Conservation (phyloP, 2,797 vertebrate species). For the Molossus molossus region DNA sequence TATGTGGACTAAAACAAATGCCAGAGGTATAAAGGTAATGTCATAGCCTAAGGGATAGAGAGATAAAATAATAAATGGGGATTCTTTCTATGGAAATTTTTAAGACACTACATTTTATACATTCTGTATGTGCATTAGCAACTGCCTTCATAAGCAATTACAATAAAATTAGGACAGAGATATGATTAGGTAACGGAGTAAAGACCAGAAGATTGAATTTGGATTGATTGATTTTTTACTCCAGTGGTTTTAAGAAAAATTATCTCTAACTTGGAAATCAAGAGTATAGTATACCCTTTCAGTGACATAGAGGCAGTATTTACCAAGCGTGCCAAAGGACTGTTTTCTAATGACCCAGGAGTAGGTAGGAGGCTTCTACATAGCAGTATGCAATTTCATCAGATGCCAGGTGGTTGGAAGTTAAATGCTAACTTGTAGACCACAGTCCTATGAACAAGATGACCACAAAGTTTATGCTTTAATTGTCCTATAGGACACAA, state of each 20-base stretch:
- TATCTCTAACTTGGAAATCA: constrained; percentile 35
- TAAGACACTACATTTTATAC: neutral
- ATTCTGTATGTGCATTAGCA: neutral
- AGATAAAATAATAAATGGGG: constrained; percentile 18
- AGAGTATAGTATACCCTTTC: neutral
- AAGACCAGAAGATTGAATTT: constrained; percentile 49
- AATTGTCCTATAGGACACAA: neutral
- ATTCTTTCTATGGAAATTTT: constrained; percentile 32
- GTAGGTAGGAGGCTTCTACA: neutral
- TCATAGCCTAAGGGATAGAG: neutral
- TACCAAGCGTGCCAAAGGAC: neutral
- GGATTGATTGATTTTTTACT: neutral
- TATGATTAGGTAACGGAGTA: neutral
- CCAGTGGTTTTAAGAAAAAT: neutral
- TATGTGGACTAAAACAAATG: constrained; percentile 15
- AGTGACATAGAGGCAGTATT: neutral
- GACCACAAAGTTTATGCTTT: neutral
- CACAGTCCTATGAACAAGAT: neutral
- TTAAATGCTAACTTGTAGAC: neutral
- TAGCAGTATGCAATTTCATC: neutral
- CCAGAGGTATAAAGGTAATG: neutral
- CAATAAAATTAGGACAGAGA: constrained; percentile 43
- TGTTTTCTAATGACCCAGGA: neutral
- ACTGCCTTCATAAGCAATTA: constrained; percentile 50
- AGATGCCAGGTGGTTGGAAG: neutral